Base-by-base conservation (phyloP, 1,140 invertebrate genomes). In the Oncopodura yosiiana region DNA sequence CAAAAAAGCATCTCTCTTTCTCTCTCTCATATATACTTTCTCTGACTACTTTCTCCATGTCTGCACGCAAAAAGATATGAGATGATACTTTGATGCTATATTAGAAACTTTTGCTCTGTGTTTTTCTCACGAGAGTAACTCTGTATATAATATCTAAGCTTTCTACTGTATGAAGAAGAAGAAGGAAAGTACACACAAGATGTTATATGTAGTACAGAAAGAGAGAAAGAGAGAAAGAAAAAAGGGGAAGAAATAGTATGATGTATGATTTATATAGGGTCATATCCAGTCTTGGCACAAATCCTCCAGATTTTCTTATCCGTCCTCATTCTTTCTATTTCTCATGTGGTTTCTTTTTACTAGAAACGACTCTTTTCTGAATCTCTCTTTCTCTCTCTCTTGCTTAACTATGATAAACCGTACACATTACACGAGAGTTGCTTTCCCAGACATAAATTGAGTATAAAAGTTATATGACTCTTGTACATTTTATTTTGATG, bases 171-270 rank as follows among this genome's bases (percentile, higher is more conserved):
- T n/a, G n/a, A n/a, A n/a, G n/a, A n/a, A n/a, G n/a, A n/a, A n/a
- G n/a, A n/a, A n/a, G n/a, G n/a, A n/a, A n/a, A n/a, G n/a, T n/a
- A n/a, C n/a, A n/a, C n/a, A n/a, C n/a, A n/a, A n/a, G n/a, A n/a
- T n/a, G n/a, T n/a, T n/a, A n/a, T n/a, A n/a, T n/a, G n/a, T n/a
- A n/a, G n/a, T n/a, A n/a, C n/a, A n/a, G n/a, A n/a, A n/a, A n/a
- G 21, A 30, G 30, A 23, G 26, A 46, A 6, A 6, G 14, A 8
- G 30, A 30, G 29, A 48, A 36, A 48, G 45, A 48, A 34, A 27
- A 30, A 48, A 48, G 34, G 30, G 30, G 29, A 29, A 29, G 45
- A 48, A 32, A 32, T 48, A 48, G 30, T 29, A 21, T 12, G 29
- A 19, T 21, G 29, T 48, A 48, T 48, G 30, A 23, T 30, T 23